These are phyloP conservation scores for Ramazzottius varieornatus DNA, from an alignment of 2,888 invertebrate genomes.

Conservation along the genomic window DNA sequence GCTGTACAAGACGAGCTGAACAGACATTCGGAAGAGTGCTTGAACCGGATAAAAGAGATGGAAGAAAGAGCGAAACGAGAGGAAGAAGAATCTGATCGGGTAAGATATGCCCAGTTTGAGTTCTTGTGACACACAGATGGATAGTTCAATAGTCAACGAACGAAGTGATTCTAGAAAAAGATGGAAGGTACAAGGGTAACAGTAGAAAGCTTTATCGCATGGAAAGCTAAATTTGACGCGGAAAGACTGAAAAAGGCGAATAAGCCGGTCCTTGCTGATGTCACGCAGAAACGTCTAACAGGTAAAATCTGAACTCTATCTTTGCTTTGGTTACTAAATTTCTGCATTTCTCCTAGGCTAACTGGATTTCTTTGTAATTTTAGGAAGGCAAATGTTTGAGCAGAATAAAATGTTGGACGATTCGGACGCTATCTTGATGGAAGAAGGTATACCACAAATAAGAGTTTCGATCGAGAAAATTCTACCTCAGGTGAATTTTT, in stretches of 20 bases:
- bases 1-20: slow-evolving; percentile 77
- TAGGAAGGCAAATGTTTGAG: neutral
- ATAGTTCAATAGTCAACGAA: neutral
- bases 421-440: neutral
- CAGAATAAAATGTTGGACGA: neutral
- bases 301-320: neutral
- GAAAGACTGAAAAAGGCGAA: slow-evolving; percentile 26
- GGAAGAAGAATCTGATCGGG: slow-evolving; percentile 39
- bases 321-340: neutral
- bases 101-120: neutral
- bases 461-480: neutral
- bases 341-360: neutral
- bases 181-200: slow-evolving; percentile 86
- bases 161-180: slow-evolving; percentile 36
- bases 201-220: slow-evolving; percentile 73
- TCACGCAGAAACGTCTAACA: neutral
- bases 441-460: neutral
- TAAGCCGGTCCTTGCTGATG: too few relatives aligned
- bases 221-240: slow-evolving; percentile 74
- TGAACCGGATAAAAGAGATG: slow-evolving; percentile 28
- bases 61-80: slow-evolving; percentile 43
- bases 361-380: neutral
- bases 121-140: neutral
- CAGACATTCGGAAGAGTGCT: slow-evolving; percentile 22
- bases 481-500: neutral